Evolutionary conservation across 2,113 vertebrate genomes (phyloP).

Genomic region (Sebastes schlegelii): DNA sequence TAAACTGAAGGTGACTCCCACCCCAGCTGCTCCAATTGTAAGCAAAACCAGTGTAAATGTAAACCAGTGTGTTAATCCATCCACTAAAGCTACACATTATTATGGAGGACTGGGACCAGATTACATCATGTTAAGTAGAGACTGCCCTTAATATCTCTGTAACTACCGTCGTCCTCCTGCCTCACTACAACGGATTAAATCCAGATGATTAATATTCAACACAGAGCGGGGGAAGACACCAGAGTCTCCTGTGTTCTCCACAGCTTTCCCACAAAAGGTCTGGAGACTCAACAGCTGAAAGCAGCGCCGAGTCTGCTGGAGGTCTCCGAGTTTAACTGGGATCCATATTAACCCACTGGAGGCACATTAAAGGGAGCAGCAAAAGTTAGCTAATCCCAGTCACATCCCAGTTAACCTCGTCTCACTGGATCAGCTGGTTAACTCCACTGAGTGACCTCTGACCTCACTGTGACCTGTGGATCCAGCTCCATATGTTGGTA

Average conservation of each 20-base stretch:
- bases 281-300: too few relatives aligned
- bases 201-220: too few relatives aligned
- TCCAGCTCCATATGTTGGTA: background rate
- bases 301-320: too few relatives aligned
- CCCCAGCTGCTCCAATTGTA: too few relatives aligned
- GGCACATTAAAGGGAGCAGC: slow-evolving; percentile 30
- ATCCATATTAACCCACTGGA: background rate
- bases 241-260: too few relatives aligned
- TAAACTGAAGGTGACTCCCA: too few relatives aligned
- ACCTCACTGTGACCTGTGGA: background rate
- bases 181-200: too few relatives aligned
- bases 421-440: background rate
- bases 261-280: too few relatives aligned
- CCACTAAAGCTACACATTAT: too few relatives aligned
- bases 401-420: slow-evolving; percentile 32
- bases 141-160: background rate
- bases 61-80: background rate
- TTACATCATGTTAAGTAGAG: background rate
- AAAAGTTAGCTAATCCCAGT: background rate
- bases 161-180: too few relatives aligned
- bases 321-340: background rate
- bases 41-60: background rate
- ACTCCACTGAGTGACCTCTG: background rate
- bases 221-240: too few relatives aligned
- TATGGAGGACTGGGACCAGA: background rate